Conservation (phyloP, 2,797 vertebrate species). For the Syndactyla subalaris region DNA sequence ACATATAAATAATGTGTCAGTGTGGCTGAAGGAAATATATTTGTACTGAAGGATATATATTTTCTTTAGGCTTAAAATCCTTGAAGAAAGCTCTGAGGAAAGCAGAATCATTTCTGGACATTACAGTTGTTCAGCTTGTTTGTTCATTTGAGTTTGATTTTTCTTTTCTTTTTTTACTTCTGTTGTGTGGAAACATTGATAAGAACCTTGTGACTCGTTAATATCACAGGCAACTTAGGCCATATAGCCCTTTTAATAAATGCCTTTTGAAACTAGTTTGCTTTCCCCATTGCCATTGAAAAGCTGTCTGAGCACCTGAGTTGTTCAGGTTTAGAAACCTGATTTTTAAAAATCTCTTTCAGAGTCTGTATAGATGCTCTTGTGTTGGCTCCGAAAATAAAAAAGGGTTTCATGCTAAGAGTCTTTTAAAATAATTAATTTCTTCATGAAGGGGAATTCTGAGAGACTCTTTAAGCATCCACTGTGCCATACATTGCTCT, state of each 20-base stretch:
- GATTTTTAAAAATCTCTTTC: neutral
- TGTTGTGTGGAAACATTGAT: neutral
- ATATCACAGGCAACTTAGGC: neutral
- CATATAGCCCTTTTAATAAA: neutral
- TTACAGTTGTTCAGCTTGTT: conserved; percentile 20
- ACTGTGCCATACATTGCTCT: neutral
- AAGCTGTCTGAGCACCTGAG: neutral
- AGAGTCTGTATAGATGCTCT: neutral
- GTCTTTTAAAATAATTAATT: neutral
- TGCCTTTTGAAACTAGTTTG: neutral
- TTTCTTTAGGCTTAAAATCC: conserved; percentile 33
- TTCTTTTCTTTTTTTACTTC: neutral
- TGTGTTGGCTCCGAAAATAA: neutral
- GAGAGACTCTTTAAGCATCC: neutral
- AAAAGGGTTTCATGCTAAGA: neutral
- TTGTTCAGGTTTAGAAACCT: neutral
- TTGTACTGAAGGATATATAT: neutral
- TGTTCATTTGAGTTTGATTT: neutral
- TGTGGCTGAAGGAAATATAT: conserved; percentile 42
- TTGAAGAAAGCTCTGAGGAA: conserved; percentile 23
- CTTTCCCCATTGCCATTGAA: neutral
- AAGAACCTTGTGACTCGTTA: conserved; percentile 1
- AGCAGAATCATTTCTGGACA: neutral
- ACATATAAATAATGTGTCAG: conserved; percentile 59
- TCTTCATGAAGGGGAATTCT: neutral